Base-by-base conservation (phyloP, 2,113 vertebrate genomes). In the Anolis sagrei region DNA sequence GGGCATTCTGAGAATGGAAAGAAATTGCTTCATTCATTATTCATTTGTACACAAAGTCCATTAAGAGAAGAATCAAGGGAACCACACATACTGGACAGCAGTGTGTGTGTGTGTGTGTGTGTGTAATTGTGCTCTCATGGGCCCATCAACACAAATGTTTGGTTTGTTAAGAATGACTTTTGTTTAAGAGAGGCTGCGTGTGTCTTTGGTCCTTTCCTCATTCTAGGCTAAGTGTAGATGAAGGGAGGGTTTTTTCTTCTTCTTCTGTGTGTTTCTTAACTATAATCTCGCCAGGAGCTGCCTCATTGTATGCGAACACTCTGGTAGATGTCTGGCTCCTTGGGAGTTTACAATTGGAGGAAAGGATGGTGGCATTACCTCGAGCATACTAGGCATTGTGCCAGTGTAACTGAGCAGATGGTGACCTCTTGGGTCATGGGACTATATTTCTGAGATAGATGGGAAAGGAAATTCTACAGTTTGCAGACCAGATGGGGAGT, bases 371-470 rank as follows among this genome's bases (percentile, higher is more conserved):
- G 94, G 95, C 95, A 95, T 92, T 94, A 94, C 94, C 95, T 94
- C 92, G 90, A 95, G 93, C 94, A 94, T 95, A 93, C 92, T 95
- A 92, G 96, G 95, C 95, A 96, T 95, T 95, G 94, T 96, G 95
- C 95, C 95, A 96, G 93, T 94, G 95, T 94, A 95, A 94, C 95
- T 92, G 95, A 96, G 94, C 96, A 96, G 96, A 96, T 96, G 95
- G 96, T 96, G 95, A 96, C 96, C 96, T 51, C n/a, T 16, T 85
- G 89, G 95, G 96, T 97, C 96, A 97, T 95, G 93, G 95, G 96
- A 96, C 95, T 95, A 94, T 93, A 93, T 95, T 95, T 93, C 93
- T 93, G 94, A 92, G 92, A 95, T 91, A 93, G 93, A 95, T 95
- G 94, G 95, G 94, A 94, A 95, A 95, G 95, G 95, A 95, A 95